Evolutionary conservation across 2,113 vertebrate species (phyloP).

Genomic region (Ophiodon elongatus): DNA sequence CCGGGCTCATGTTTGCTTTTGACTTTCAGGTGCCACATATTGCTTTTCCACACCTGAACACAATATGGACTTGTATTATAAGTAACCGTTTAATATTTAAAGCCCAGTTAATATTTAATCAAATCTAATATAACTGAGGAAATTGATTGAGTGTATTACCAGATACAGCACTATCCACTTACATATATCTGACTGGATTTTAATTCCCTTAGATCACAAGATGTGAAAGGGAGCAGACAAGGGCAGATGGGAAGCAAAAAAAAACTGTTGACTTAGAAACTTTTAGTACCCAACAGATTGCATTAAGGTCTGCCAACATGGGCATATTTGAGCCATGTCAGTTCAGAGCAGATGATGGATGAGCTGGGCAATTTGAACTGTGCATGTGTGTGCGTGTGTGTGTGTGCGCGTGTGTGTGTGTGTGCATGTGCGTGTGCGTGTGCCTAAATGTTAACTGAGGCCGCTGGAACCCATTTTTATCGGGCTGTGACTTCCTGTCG

Average conservation of each 20-base stretch:
- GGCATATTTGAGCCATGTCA: constrained; percentile 51
- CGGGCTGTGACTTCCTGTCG: constrained; percentile 51
- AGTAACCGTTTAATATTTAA: constrained; percentile 1
- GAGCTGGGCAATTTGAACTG: constrained; percentile 25
- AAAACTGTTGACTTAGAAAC: constrained; percentile 7
- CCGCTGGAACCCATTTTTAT: constrained; percentile 29
- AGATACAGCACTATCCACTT: not conserved
- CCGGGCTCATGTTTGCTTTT: constrained; percentile 7
- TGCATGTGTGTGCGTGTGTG: not conserved
- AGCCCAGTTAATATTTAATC: not conserved
- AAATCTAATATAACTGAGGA: not conserved
- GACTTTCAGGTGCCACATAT: not conserved
- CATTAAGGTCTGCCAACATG: constrained; percentile 40
- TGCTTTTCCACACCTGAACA: not conserved
- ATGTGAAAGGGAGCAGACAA: constrained; percentile 12
- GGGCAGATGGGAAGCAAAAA: constrained; percentile 31
- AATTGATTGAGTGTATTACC: not conserved
- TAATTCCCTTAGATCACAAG: not conserved
- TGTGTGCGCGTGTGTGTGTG: not conserved
- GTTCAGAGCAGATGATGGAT: constrained; percentile 46
- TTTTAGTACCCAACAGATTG: constrained; percentile 46
- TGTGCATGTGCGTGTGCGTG: not conserved
- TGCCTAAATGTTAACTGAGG: constrained; percentile 4
- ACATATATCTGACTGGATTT: not conserved
- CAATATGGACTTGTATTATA: not conserved